Evolutionary conservation across 2,113 vertebrate genomes (phyloP).

Genomic region (Pelodiscus sinensis): DNA sequence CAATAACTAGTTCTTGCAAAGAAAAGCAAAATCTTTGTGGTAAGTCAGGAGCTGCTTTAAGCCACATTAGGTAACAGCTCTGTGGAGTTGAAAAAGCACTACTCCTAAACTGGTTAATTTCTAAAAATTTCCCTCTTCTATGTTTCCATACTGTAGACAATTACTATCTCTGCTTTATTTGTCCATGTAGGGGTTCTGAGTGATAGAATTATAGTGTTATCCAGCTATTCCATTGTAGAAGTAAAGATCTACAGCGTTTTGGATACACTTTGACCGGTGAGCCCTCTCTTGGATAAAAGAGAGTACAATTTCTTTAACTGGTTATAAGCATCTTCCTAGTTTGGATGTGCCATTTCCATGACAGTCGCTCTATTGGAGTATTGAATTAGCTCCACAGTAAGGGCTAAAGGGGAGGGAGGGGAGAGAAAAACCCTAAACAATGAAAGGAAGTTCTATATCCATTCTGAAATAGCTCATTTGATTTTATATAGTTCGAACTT

Average conservation of each 20-base stretch:
- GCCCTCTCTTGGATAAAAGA: neutral
- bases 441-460: neutral
- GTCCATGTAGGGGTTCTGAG: rapidly evolving
- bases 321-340: neutral
- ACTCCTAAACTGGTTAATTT: neutral
- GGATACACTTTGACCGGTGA: neutral
- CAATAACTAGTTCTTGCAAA: neutral
- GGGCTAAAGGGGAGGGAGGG: neutral
- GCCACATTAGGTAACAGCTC: neutral
- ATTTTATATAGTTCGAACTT: conserved; percentile 36
- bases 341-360: neutral
- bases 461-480: conserved; percentile 33
- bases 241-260: neutral
- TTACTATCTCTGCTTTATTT: neutral
- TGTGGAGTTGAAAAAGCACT: neutral
- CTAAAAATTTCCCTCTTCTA: neutral
- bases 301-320: neutral
- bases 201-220: neutral
- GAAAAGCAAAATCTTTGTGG: neutral
- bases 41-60: neutral
- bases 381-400: conserved; percentile 4
- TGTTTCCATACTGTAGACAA: neutral
- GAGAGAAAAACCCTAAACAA: neutral
- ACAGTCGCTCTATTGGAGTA: conserved; percentile 40
- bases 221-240: neutral